Conservation (phyloP, 2,888 invertebrate species). For the Dascillus cervinus region DNA sequence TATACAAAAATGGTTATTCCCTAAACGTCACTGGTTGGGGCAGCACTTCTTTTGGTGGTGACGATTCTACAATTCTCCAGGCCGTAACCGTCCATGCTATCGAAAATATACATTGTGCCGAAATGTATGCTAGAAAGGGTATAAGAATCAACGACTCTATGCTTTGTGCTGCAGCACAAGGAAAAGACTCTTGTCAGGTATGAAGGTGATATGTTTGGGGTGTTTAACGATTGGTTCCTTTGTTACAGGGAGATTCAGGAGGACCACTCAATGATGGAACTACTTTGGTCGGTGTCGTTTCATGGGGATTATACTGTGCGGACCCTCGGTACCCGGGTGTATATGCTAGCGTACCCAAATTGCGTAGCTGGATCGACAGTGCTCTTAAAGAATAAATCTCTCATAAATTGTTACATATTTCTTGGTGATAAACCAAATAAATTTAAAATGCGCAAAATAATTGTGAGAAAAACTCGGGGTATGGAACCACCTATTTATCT, state of each 20-base stretch:
- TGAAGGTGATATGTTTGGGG: constrained; percentile 3
- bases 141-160: constrained; percentile 6
- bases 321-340: no score
- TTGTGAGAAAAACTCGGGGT: no score
- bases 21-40: constrained; percentile 4
- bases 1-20: not conserved
- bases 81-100: constrained; percentile 3
- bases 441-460: no score
- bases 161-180: constrained; percentile 7
- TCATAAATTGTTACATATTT: no score
- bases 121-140: constrained; percentile 4
- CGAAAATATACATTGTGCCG: not conserved
- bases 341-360: no score
- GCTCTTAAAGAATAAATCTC: no score
- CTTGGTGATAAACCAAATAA: no score
- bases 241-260: not conserved
- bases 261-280: no score
- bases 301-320: no score
- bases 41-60: not conserved
- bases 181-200: constrained; percentile 7
- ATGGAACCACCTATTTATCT: no score
- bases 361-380: no score
- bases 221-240: not conserved
- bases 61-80: not conserved
- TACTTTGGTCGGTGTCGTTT: no score